Evolutionary conservation across 2,797 vertebrate genomes (phyloP), one percentile per base, ranked within the genome.

Genomic region (Urosaurus nigricauda): DNA sequence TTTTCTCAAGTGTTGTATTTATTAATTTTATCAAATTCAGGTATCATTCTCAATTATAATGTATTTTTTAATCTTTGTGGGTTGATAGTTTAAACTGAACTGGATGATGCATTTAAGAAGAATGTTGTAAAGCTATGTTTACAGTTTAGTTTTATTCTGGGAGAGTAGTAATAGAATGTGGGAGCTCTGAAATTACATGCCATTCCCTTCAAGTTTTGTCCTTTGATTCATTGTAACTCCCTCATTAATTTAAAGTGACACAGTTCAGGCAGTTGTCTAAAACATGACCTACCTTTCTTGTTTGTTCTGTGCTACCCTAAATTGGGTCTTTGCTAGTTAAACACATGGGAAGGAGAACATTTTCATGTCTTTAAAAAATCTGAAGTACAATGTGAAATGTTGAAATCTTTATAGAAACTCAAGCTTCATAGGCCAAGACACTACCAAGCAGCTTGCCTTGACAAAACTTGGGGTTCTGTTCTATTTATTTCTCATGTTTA

Each of bases 201-300:
- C 74, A 43, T 63, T 88, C 71, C 71, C 65, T 71, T 37, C 65
- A 79, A 70, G 13, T 17, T 70, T 71, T 88, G 53, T 58, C 47
- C 51, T 77, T 40, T 68, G 58, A 77, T 35, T 84, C 29, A 79
- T 5, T 91, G 26, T 0, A 73, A 56, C 65, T 79, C 84, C 71
- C 71, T 92, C 83, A 68, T 93, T 81, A 87, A 77, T 89, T 65
- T 83, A 87, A 89, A 63, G 65, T 85, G 91, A 92, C 84, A 43
- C 78, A 51, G 47, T 51, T 51, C 47, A 51, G 47, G 47, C 7
- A 51, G 47, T 51, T 51, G 47, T 51, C 47, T 51, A 9, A 51
- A 51, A 51, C 47, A 8, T 51, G 47, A 51, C 47, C 47, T 51
- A 51, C 47, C 47, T 51, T 51, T 51, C 47, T 9, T 51, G 47